These are phyloP conservation scores for Heloderma charlesbogerti DNA, from an alignment of 2,113 vertebrate species.

Conservation along the genomic window DNA sequence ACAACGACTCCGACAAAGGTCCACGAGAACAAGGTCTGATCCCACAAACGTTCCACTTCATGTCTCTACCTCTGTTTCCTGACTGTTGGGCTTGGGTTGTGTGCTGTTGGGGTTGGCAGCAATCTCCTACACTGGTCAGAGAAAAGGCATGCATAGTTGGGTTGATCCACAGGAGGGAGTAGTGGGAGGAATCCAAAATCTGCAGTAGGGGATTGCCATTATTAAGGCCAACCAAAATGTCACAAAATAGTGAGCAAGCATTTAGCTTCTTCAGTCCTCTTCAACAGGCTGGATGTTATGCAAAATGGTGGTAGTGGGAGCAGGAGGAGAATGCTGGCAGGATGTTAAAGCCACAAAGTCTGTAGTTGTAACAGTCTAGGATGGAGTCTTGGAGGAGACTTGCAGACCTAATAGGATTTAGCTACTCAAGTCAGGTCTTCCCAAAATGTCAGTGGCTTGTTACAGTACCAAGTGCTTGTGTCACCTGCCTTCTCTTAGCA, in stretches of 20 bases:
- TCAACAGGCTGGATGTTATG: too few relatives aligned
- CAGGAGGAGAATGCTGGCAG: too few relatives aligned
- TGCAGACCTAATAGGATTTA: not conserved
- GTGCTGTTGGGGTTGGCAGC: not conserved
- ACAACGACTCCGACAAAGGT: slow-evolving; percentile 94
- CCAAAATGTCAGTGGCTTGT: not conserved
- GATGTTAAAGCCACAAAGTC: too few relatives aligned
- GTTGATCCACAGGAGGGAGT: not conserved
- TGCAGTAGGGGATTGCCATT: not conserved
- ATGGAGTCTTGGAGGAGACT: too few relatives aligned
- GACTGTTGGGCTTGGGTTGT: not conserved
- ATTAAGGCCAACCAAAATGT: not conserved
- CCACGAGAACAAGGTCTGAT: slow-evolving; percentile 86
- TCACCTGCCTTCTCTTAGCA: not conserved
- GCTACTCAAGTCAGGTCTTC: not conserved
- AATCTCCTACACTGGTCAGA: not conserved
- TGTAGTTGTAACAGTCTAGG: too few relatives aligned
- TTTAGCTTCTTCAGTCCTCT: too few relatives aligned
- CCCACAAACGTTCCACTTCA: not conserved
- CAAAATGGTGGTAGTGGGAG: too few relatives aligned
- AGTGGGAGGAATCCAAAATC: not conserved
- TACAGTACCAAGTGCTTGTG: not conserved
- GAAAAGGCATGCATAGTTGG: too few relatives aligned
- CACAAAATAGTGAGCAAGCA: too few relatives aligned
- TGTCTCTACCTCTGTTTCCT: not conserved